Evolutionary conservation across 2,113 vertebrate species (phyloP).

Genomic region (Psammodynastes pulverulentus): DNA sequence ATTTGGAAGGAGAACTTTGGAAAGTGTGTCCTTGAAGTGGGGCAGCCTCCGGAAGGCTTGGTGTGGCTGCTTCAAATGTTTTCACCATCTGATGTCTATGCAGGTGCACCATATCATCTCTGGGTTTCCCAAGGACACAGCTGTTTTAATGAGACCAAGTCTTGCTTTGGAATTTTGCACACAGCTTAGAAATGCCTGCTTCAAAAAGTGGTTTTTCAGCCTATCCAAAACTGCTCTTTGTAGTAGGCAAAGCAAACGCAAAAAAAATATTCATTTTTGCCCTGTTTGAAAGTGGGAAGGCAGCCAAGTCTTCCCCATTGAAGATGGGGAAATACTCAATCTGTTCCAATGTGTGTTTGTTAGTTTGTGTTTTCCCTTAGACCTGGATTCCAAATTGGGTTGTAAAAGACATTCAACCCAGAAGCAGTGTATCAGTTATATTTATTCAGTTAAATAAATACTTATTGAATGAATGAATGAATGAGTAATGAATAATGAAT

Average conservation of each 20-base stretch:
- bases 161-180: neutral
- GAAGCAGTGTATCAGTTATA: neutral
- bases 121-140: neutral
- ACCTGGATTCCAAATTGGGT: neutral
- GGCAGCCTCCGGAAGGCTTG: neutral
- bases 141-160: neutral
- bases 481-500: neutral
- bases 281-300: neutral
- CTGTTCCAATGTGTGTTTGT: neutral
- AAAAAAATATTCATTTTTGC: neutral
- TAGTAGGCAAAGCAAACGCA: neutral
- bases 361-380: neutral
- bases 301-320: neutral
- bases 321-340: neutral
- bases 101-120: neutral
- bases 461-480: neutral
- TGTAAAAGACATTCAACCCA: neutral
- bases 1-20: neutral
- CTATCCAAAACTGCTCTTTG: neutral
- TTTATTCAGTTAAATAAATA: neutral
- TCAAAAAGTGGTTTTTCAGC: neutral
- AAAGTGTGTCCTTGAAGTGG: neutral
- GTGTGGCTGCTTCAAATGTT: neutral
- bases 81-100: neutral
- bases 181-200: neutral